Evolutionary conservation across 1,140 invertebrate genomes (phyloP), one percentile per base, ranked within the genome.

Genomic region (Caenorhabditis tropicalis): DNA sequence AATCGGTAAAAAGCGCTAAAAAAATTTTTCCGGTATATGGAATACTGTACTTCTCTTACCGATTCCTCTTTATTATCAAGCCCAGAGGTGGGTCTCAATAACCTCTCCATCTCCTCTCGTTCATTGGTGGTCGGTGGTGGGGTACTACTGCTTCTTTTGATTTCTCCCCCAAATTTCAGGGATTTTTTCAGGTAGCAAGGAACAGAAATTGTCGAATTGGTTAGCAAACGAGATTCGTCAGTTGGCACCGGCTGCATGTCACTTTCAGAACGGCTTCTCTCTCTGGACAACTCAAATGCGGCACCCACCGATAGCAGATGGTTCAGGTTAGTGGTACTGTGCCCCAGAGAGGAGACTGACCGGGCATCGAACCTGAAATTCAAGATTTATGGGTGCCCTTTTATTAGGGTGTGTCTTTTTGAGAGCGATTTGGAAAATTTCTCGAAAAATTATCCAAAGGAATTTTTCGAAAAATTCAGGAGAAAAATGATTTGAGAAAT

Each of bases 201-300:
- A 1, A 74, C 65, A 2, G 65, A 74, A 12, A 74, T 43, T 6
- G 65, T 74, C 3, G 65, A 74, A 15, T 39, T 74, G 0, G 33
- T 21, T 7, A 74, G 10, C 1, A 43, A 36, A 12, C 65, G 19
- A 19, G 36, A 33, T 2, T 74, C 65, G 16, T 74, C 58, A 0
- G 1, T 31, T 15, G 43, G 65, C 36, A n/a, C 43, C 19, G 65
- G 65, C 27, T 74, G 65, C 65, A 74, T 74, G 43, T 74, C 65
- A 36, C 36, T 43, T 74, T 74, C 65, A 10, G 65, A 74, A 9
- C 65, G 33, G n/a, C 65, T 74, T 19, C 65, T 33, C n/a, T 74
- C 65, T 74, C 65, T 74, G 65, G 65, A 74, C 1, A 74, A 24
- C 21, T 74, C 65, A 43, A 12, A 74, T 3, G 65, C 65, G 1